A percentile compares a stretch with the other conserved stretches of the same genome.
phyloP scores from a whole-genome alignment of 2,113 vertebrate species.

The Panthera tigris region DNA sequence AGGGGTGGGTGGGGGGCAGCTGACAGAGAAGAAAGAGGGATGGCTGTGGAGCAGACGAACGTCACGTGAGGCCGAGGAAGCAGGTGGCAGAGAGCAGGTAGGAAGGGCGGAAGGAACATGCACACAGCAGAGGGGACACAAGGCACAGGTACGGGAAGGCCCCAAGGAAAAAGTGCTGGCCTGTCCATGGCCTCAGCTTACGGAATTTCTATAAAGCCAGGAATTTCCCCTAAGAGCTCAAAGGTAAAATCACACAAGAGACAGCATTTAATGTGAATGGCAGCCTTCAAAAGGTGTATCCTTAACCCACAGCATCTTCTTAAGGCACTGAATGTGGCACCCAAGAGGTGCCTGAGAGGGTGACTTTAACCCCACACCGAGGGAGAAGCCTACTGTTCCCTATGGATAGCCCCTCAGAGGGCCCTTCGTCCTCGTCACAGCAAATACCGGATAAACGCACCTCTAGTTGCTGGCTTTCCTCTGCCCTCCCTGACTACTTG shows the following conservation, averaged over 20 bases:
- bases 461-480: background rate
- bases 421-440: background rate
- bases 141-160: background rate
- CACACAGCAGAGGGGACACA: background rate
- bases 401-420: background rate
- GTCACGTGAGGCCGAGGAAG: accelerated
- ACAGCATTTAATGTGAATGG: background rate
- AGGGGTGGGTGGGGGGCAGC: background rate
- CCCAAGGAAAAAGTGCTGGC: background rate
- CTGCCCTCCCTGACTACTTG: background rate
- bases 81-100: too few species aligned
- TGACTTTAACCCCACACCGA: accelerated
- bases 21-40: background rate
- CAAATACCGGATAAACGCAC: too few species aligned
- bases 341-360: background rate
- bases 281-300: background rate
- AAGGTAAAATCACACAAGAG: background rate
- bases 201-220: background rate
- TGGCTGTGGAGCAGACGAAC: background rate
- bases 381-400: background rate
- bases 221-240: background rate
- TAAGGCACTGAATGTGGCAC: background rate
- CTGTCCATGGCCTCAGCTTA: background rate
- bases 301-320: background rate
- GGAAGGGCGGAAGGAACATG: background rate